phyloP scores from a whole-genome alignment of 2,888 invertebrate genomes.

The Parapristionchus giblindavisi region DNA sequence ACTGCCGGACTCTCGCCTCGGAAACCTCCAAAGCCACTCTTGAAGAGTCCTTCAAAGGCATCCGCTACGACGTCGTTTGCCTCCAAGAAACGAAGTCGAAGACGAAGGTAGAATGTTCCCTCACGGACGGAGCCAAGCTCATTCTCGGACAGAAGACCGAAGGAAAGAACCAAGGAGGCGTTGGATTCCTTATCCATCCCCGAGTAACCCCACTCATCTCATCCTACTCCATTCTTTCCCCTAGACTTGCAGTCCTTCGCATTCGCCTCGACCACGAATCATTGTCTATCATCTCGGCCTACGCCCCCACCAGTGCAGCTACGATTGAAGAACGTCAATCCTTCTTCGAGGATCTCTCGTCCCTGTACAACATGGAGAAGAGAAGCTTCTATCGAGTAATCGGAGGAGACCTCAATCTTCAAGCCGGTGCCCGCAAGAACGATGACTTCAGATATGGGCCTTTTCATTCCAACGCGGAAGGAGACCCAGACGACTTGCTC shows the following conservation, averaged over 20 bases:
- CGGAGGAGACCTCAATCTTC: constrained; percentile 16
- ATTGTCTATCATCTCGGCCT: background rate
- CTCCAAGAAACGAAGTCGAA: constrained; percentile 21
- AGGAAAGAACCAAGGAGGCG: constrained; percentile 23
- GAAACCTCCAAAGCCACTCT: background rate
- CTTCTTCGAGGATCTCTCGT: background rate
- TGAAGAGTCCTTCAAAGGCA: background rate
- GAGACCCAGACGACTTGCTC: constrained; percentile 2
- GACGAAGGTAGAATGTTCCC: background rate
- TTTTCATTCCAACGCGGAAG: background rate
- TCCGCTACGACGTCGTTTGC: constrained; percentile 1
- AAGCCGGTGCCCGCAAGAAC: background rate
- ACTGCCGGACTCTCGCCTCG: constrained; percentile 15
- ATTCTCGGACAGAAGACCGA: constrained; percentile 4
- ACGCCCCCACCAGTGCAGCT: background rate
- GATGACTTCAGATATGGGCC: background rate
- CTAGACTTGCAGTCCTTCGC: constrained; percentile 8
- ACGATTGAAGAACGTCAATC: background rate
- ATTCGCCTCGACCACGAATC: background rate
- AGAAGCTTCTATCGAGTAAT: constrained; percentile 4
- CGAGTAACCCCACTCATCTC: background rate
- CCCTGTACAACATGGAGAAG: constrained; percentile 1
- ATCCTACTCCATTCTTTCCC: constrained; percentile 1
- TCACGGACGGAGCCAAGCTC: background rate
- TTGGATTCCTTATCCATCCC: constrained; percentile 16